A percentile compares a stretch with the other conserved stretches of the same genome.
These are phyloP conservation scores for Chionoecetes opilio DNA, from an alignment of 1,140 invertebrate genomes.

Conservation along the genomic window DNA sequence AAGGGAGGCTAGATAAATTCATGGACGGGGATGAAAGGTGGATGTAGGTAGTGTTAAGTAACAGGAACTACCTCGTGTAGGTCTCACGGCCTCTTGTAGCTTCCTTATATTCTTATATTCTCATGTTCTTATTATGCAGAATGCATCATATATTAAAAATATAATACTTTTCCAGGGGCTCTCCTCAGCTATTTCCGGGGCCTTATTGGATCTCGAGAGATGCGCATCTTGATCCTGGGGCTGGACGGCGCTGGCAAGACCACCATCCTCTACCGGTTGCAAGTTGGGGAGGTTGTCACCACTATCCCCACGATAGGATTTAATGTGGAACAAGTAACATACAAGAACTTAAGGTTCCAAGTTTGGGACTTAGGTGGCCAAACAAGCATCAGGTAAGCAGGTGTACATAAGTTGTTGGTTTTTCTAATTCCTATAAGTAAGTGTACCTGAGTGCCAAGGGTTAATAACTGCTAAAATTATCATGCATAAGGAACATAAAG, in stretches of 20 bases:
- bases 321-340: slow-evolving; percentile 98
- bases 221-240: slow-evolving; percentile 98
- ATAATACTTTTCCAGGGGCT: slow-evolving; percentile 89
- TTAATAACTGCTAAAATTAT: no score
- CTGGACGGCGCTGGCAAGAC: slow-evolving; percentile 99
- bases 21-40: background rate
- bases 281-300: slow-evolving; percentile 99
- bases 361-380: slow-evolving; percentile 99
- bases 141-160: background rate
- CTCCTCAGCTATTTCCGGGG: slow-evolving; percentile 97
- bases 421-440: no score
- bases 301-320: slow-evolving; percentile 99
- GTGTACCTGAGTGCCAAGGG: no score
- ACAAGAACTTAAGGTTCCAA: slow-evolving; percentile 98
- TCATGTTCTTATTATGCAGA: background rate
- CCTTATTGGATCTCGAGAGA: slow-evolving; percentile 96
- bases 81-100: background rate
- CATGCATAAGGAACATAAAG: no score
- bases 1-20: background rate
- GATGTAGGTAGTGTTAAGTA: background rate
- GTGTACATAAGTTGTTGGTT: no score
- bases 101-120: background rate
- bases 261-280: slow-evolving; percentile 98
- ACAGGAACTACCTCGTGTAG: background rate
- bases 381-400: slow-evolving; percentile 92